Conservation (phyloP, 2,797 vertebrate genomes). For the Hozukius guyotensis region DNA sequence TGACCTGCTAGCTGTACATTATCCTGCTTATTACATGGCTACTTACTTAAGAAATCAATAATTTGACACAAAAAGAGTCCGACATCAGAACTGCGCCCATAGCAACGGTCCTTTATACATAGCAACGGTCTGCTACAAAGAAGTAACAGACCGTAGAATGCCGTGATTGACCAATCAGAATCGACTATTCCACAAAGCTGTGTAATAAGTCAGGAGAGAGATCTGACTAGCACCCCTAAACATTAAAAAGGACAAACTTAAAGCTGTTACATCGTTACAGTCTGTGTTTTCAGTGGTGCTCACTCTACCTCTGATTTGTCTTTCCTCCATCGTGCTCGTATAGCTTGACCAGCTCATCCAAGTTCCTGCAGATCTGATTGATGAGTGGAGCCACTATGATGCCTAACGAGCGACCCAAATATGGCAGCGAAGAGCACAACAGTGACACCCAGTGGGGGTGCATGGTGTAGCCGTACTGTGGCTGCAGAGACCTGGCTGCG, state of each 20-base stretch:
- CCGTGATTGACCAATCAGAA: too few species aligned
- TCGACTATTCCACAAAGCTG: too few species aligned
- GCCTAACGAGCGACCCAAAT: slow-evolving; percentile 92
- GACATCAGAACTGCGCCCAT: too few species aligned
- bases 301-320: slow-evolving; percentile 82
- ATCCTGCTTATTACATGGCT: too few species aligned
- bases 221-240: background rate
- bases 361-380: slow-evolving; percentile 94
- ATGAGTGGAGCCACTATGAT: slow-evolving; percentile 93
- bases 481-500: slow-evolving; percentile 91
- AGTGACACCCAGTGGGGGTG: slow-evolving; percentile 95
- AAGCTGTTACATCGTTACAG: background rate
- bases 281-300: background rate
- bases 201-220: background rate
- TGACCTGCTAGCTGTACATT: too few species aligned
- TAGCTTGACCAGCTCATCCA: slow-evolving; percentile 93
- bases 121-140: too few species aligned
- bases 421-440: slow-evolving; percentile 90
- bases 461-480: slow-evolving; percentile 93
- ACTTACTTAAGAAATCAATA: too few species aligned
- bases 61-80: too few species aligned
- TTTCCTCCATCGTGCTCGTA: slow-evolving; percentile 91
- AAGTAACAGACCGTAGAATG: too few species aligned
- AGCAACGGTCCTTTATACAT: too few species aligned
- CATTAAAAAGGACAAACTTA: background rate